Evolutionary conservation across 1,140 invertebrate species (phyloP), one percentile per base, ranked within the genome.

Genomic region (Diuraphis noxia): DNA sequence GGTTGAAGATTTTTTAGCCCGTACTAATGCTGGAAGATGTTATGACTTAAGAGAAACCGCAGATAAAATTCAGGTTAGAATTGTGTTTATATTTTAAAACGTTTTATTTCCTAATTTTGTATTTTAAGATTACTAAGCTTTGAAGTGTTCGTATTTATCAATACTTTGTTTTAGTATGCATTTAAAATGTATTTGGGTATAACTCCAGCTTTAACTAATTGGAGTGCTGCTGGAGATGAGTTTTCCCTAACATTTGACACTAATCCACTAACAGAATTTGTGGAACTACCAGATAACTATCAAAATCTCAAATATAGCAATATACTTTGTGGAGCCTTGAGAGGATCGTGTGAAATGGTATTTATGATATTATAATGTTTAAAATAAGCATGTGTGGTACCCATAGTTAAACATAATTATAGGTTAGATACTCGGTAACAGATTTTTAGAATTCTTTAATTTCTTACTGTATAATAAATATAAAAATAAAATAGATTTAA

Each of bases 221-320:
- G 98, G 98, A 99, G 97, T 93, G 95, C 97, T 86, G 95, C 97
- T 17, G 98, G 97, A 9, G 98, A 99, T 94, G 99, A 99, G 94
- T 99, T 99, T 95, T 99, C 98, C 1, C 94, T 99, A 7, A 96
- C 98, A 2, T 96, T 99, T 94, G 99, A 99, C 92, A 95, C 96
- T 52, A 99, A 99, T 95, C 99, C 99, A 0, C 94, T 99, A 30
- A 98, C 97, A n/a, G 99, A 99, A 94, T 99, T 99, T 95, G 98
- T 99, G 9, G 99, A 99, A 94, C 95, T 99, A 92, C 99, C 99
- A 10, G 98, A 99, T 93, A 95, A 97, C 85, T 97, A 96, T 93
- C 94, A 95, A 72, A 96, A 96, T 93, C 95, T 99, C 1, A 98
- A 98, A 93, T 99, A 99, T 94, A 99, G 98, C 92, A 98, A 98